A percentile compares a stretch with the other conserved stretches of the same genome.
These are phyloP conservation scores for Tetragonisca angustula DNA, from an alignment of 2,888 invertebrate species.

Conservation along the genomic window DNA sequence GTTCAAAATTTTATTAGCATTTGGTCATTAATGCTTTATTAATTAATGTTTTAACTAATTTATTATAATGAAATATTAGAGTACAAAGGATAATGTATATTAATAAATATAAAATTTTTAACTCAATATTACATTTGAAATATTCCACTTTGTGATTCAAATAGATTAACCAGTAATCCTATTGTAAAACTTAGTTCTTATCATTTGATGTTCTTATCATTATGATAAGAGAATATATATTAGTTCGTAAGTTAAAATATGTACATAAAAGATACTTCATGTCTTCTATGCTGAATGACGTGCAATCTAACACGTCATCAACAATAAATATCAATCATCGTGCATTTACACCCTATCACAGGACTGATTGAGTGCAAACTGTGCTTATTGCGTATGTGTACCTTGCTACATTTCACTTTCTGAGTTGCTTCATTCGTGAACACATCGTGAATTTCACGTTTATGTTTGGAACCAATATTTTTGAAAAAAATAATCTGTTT, in stretches of 20 bases:
- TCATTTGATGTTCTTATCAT: conserved; percentile 28
- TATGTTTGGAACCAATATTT: conserved; percentile 12
- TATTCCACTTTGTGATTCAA: too few species aligned
- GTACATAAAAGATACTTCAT: conserved; percentile 1
- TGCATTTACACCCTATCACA: conserved; percentile 48
- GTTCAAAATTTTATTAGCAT: neutral
- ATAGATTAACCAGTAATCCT: neutral
- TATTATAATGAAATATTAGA: too few species aligned
- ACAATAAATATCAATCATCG: conserved; percentile 57
- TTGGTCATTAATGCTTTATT: too few species aligned
- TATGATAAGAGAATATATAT: conserved; percentile 20
- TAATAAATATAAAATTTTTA: too few species aligned
- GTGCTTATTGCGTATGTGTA: conserved; percentile 25
- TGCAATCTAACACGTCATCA: conserved; percentile 7
- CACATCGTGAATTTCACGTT: conserved; percentile 6
- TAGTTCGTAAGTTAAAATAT: neutral
- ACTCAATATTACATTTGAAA: too few species aligned
- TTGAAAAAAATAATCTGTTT: neutral
- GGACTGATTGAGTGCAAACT: conserved; percentile 52
- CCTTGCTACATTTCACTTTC: conserved; percentile 40
- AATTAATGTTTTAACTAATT: too few species aligned
- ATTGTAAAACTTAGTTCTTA: neutral
- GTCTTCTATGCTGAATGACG: conserved; percentile 3
- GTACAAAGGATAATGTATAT: too few species aligned
- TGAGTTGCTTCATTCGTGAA: conserved; percentile 35